Evolutionary conservation across 2,113 vertebrate species (phyloP).

Genomic region (Trogon surrucura): DNA sequence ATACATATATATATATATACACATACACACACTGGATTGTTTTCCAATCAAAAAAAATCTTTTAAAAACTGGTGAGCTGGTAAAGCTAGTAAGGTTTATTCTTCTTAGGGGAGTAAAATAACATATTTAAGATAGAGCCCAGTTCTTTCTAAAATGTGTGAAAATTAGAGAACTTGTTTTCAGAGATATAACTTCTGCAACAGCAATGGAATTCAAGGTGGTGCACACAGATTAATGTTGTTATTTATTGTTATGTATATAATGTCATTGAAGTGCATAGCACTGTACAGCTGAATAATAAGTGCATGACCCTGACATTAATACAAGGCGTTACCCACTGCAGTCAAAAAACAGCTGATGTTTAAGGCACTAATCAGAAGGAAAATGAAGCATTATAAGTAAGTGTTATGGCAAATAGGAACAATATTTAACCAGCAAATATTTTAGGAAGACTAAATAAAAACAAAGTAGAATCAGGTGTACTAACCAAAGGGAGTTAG

Average conservation of each 20-base stretch:
- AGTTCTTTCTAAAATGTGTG: background rate
- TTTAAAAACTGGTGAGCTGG: background rate
- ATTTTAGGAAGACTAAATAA: background rate
- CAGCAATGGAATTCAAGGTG: constrained; percentile 60
- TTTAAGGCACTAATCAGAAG: constrained; percentile 35
- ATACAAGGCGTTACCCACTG: constrained; percentile 4
- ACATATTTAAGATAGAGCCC: background rate
- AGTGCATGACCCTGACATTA: constrained; percentile 61
- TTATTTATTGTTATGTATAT: constrained; percentile 64
- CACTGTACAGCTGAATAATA: constrained; percentile 52
- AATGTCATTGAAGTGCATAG: constrained; percentile 45
- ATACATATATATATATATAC: too few species aligned
- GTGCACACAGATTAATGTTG: constrained; percentile 41
- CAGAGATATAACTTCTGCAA: background rate
- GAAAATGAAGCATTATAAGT: constrained; percentile 9
- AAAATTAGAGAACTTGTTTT: constrained; percentile 38
- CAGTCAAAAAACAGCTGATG: constrained; percentile 41
- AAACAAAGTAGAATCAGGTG: background rate
- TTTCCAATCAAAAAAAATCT: background rate
- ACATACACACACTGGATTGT: background rate
- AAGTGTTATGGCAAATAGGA: background rate
- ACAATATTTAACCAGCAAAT: background rate
- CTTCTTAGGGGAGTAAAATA: background rate
- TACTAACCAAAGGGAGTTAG: background rate
- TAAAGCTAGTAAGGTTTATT: background rate